Conservation (phyloP, 2,797 vertebrate species). For the Rhyacichthys aspro region DNA sequence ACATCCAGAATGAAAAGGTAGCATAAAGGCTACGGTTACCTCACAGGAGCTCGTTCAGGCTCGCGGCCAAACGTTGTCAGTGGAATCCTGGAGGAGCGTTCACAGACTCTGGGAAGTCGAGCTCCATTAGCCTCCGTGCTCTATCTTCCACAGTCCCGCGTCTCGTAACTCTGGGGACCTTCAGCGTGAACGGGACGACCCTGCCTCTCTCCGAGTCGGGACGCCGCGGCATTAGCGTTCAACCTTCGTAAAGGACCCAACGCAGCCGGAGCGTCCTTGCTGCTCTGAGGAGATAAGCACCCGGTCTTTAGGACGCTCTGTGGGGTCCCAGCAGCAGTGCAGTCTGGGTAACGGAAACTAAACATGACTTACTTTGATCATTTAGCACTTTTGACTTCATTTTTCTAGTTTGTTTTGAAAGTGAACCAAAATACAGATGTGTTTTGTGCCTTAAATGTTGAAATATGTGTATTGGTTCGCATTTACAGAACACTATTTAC, state of each 20-base stretch:
- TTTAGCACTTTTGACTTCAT: no score
- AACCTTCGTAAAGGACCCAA: constrained; percentile 77
- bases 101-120: constrained; percentile 78
- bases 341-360: constrained; percentile 37
- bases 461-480: no score
- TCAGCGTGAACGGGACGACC: constrained; percentile 57
- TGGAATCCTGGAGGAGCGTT: constrained; percentile 63
- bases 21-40: constrained; percentile 25
- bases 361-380: no score
- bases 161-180: constrained; percentile 67
- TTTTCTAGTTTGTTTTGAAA: no score
- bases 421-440: no score
- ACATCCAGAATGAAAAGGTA: no score
- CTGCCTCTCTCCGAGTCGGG: constrained; percentile 7
- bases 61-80: constrained; percentile 67
- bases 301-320: constrained; percentile 43
- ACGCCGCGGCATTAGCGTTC: constrained; percentile 49
- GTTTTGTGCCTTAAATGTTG: no score
- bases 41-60: constrained; percentile 57
- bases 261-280: constrained; percentile 51
- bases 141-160: constrained; percentile 70
- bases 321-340: constrained; percentile 22
- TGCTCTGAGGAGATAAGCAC: constrained; percentile 68
- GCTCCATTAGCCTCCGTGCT: constrained; percentile 77
- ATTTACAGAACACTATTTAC: no score